Base-by-base conservation (phyloP, 2,113 vertebrate genomes). In the Myotis yumanensis region DNA sequence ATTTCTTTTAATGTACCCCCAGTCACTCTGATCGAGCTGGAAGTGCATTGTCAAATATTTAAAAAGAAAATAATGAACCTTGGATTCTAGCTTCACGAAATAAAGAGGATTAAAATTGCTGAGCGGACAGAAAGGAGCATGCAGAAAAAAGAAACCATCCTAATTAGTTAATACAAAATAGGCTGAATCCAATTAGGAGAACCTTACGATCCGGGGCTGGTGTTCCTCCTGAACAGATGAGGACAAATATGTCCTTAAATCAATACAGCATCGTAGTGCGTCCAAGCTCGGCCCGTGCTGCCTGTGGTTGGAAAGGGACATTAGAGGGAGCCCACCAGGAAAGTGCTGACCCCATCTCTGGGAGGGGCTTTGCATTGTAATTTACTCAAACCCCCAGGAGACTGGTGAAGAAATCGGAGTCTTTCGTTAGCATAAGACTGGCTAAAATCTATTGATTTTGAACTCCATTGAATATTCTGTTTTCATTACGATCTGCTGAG, bases 391-490 rank as follows among this genome's bases (percentile, higher is more conserved):
- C 32, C 91, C 97, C 89, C 96, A 30, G 18, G 97, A 97, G 96
- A 87, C 89, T 62, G 91, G 82, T 28, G 35, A 82, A 83, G 97
- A 88, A 89, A 87, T 80, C 87, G 1, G 83, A 94, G 91, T 37
- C 59, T 69, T 40, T 96, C 93, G 93, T 97, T 97, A 97, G 95
- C 97, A 97, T 97, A 93, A 84, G 83, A 52, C 93, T 91, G 93
- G 95, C 86, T 96, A 97, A 96, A 91, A 91, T 59, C 89, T 96
- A 97, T 97, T 91, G 97, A 97, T 97, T 97, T 86, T 90, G 37
- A 86, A 86, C 95, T 96, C 86, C 80, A 64, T 90, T 77, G 86
- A 94, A 95, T 95, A 96, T 97, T 96, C 96, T 16, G 83, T 84
- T 96, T 91, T 94, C 96, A 86, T 92, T 91, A 83, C 23, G 15